These are phyloP conservation scores for Coecobrya sp. DNA, from an alignment of 2,888 invertebrate species.

Conservation along the genomic window DNA sequence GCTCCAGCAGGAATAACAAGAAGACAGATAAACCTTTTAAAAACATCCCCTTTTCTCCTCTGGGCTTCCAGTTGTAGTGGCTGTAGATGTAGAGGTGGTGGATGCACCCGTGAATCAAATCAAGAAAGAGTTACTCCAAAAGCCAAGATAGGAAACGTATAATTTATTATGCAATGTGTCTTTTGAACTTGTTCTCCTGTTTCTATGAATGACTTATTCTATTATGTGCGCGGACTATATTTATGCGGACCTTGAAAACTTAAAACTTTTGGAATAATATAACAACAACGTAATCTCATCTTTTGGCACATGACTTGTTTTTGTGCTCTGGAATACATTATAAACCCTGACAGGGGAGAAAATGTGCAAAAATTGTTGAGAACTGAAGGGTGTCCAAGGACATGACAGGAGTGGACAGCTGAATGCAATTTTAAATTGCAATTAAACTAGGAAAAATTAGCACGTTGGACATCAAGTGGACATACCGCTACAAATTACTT, in stretches of 20 bases:
- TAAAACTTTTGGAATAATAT: slow-evolving; percentile 13
- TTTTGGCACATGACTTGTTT: background rate
- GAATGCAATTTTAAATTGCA: slow-evolving; percentile 66
- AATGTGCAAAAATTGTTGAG: background rate
- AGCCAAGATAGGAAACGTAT: background rate
- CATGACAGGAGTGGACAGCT: background rate
- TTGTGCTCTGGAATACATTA: background rate
- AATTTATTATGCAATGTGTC: slow-evolving; percentile 44
- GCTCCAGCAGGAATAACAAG: background rate
- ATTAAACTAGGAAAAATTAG: slow-evolving; percentile 41
- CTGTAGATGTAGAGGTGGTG: background rate
- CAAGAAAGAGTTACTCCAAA: background rate
- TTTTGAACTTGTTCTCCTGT: background rate
- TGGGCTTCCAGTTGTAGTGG: background rate
- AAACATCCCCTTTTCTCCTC: background rate
- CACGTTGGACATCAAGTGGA: background rate
- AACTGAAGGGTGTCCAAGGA: background rate
- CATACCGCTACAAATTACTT: background rate
- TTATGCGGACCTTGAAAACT: background rate
- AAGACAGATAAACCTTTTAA: slow-evolving; percentile 38
- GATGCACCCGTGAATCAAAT: background rate
- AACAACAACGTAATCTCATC: slow-evolving; percentile 1
- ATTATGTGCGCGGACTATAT: background rate
- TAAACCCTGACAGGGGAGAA: background rate
- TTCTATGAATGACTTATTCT: background rate